Evolutionary conservation across 2,888 invertebrate species (phyloP).

Genomic region (Rhagonycha lutea): DNA sequence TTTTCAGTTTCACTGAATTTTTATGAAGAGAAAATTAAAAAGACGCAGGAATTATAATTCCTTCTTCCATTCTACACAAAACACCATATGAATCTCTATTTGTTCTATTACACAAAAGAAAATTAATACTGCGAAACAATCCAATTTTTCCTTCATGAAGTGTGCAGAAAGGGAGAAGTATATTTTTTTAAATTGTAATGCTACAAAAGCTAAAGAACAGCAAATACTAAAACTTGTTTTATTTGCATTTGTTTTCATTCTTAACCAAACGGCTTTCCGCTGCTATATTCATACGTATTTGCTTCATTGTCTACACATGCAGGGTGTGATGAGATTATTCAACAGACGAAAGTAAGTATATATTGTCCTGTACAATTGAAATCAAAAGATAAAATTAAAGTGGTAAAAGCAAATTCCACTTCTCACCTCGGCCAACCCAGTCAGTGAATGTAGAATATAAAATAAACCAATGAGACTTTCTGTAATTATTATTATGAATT

Average conservation of each 20-base stretch:
- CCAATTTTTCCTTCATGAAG: background rate
- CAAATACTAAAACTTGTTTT: background rate
- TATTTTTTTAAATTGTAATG: background rate
- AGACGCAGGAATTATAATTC: constrained; percentile 6
- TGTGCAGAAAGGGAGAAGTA: background rate
- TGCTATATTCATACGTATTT: too few relatives aligned
- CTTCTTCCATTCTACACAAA: background rate
- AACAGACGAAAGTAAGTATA: too few relatives aligned
- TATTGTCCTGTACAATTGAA: too few relatives aligned
- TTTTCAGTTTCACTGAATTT: constrained; percentile 11
- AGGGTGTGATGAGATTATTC: too few relatives aligned
- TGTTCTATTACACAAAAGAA: background rate
- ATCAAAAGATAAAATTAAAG: too few relatives aligned
- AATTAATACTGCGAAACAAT: background rate
- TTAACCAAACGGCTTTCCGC: background rate
- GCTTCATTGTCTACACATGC: too few relatives aligned
- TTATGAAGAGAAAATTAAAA: constrained; percentile 13
- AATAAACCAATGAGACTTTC: too few relatives aligned
- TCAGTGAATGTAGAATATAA: too few relatives aligned
- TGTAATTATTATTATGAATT: too few relatives aligned
- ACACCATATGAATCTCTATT: background rate
- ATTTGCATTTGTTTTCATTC: background rate
- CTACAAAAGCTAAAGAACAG: background rate
- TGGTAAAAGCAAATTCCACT: too few relatives aligned
- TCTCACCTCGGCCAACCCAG: too few relatives aligned